Evolutionary conservation across 2,113 vertebrate genomes (phyloP).

Genomic region (Menidia beryllina): DNA sequence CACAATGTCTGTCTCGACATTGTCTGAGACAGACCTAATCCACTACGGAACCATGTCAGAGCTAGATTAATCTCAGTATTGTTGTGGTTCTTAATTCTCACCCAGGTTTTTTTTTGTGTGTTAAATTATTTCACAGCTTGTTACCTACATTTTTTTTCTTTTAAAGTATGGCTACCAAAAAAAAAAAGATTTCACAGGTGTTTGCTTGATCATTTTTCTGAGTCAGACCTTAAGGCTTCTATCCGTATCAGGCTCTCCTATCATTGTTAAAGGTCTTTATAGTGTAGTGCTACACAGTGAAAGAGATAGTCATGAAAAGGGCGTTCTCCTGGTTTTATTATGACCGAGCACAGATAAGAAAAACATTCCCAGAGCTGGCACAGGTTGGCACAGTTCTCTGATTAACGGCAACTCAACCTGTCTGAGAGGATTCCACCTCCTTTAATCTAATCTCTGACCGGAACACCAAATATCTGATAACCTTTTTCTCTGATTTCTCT

Average conservation of each 20-base stretch:
- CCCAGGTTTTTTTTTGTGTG: neutral
- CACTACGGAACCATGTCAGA: neutral
- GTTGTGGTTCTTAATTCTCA: neutral
- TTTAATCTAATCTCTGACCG: slow-evolving; percentile 2
- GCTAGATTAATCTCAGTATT: neutral
- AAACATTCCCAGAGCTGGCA: slow-evolving; percentile 4
- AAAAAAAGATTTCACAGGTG: too few relatives aligned
- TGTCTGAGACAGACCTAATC: too few relatives aligned
- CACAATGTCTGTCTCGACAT: too few relatives aligned
- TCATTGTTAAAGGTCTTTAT: neutral
- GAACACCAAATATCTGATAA: neutral
- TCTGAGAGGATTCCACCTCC: slow-evolving; percentile 4
- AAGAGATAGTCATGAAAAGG: slow-evolving; percentile 34
- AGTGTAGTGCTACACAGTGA: slow-evolving; percentile 10
- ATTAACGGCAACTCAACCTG: slow-evolving; percentile 1
- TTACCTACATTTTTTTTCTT: too few relatives aligned
- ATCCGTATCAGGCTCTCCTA: too few relatives aligned
- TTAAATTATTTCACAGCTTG: too few relatives aligned
- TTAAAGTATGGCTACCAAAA: too few relatives aligned
- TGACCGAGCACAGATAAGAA: slow-evolving; percentile 36
- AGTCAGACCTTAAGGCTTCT: too few relatives aligned
- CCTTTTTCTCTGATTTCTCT: neutral
- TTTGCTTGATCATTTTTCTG: too few relatives aligned
- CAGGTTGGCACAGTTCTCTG: neutral
- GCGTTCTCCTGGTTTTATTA: slow-evolving; percentile 23